Conservation (phyloP, 2,888 invertebrate species). For the Heteromyza rotundicornis region DNA sequence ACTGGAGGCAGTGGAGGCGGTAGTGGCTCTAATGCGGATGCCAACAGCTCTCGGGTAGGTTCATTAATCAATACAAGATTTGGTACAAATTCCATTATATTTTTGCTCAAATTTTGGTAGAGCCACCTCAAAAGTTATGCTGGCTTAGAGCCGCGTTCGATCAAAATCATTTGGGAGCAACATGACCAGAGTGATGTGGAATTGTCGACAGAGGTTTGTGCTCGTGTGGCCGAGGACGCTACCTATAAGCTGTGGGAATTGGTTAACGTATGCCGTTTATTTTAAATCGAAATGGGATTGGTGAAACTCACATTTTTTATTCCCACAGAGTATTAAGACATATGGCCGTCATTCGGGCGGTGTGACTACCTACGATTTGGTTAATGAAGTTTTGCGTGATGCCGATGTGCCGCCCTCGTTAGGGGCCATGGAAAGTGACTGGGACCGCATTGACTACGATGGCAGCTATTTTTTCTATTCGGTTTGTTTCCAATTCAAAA, state of each 20-base stretch:
- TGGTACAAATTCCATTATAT: not conserved
- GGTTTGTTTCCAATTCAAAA: constrained; percentile 26
- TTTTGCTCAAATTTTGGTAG: constrained; percentile 29
- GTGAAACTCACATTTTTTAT: not conserved
- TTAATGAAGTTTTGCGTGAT: constrained; percentile 61
- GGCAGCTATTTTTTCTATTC: constrained; percentile 58
- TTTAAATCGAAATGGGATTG: not conserved
- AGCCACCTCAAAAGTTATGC: constrained; percentile 52
- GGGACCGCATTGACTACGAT: constrained; percentile 60
- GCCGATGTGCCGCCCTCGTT: constrained; percentile 59
- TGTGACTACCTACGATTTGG: constrained; percentile 56
- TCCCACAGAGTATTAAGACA: constrained; percentile 57
- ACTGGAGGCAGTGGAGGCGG: constrained; percentile 36
- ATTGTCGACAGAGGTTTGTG: constrained; percentile 54
- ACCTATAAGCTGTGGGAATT: constrained; percentile 62
- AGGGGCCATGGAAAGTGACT: constrained; percentile 58
- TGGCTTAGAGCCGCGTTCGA: constrained; percentile 55
- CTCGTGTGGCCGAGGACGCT: constrained; percentile 59
- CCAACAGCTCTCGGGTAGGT: constrained; percentile 30
- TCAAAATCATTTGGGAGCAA: constrained; percentile 63
- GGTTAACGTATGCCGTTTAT: constrained; percentile 58
- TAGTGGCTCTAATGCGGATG: constrained; percentile 31
- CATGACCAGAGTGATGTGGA: constrained; percentile 60
- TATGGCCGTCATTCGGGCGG: constrained; percentile 61
- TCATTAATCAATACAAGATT: constrained; percentile 2